Evolutionary conservation across 2,797 vertebrate species (phyloP).

Genomic region (Lepidocolaptes lacrymiger): DNA sequence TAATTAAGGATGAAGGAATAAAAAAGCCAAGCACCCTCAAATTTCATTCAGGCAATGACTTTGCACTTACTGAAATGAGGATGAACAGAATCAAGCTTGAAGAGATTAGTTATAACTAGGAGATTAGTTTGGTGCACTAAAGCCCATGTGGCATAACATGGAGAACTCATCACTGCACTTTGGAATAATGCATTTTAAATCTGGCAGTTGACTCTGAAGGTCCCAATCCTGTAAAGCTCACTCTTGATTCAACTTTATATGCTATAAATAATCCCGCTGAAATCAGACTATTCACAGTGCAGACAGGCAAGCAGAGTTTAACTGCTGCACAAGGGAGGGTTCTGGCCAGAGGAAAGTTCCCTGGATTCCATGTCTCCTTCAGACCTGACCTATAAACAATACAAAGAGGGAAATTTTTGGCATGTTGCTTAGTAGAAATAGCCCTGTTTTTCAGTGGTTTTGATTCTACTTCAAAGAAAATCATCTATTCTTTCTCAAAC

Average conservation of each 20-base stretch:
- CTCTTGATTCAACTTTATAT: neutral
- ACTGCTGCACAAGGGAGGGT: neutral
- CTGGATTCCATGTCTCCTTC: neutral
- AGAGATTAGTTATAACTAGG: neutral
- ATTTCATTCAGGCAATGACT: neutral
- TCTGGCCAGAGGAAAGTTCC: neutral
- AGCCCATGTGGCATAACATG: neutral
- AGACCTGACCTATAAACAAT: neutral
- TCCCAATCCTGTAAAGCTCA: neutral
- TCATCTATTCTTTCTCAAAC: neutral
- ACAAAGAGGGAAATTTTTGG: neutral
- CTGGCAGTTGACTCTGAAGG: neutral
- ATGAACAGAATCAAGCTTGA: neutral
- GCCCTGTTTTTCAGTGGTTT: neutral
- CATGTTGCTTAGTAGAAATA: neutral
- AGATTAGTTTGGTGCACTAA: constrained; percentile 12
- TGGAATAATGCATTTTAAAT: neutral
- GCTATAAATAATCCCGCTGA: neutral
- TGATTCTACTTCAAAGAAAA: neutral
- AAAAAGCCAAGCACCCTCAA: neutral
- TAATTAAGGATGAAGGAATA: constrained; percentile 2
- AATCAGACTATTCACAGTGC: neutral
- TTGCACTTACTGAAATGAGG: neutral
- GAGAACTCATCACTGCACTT: neutral
- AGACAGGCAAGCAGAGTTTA: neutral